Evolutionary conservation across 92 coral and sea anemone genomes (phyloP).

Genomic region (Paramuricea clavata): DNA sequence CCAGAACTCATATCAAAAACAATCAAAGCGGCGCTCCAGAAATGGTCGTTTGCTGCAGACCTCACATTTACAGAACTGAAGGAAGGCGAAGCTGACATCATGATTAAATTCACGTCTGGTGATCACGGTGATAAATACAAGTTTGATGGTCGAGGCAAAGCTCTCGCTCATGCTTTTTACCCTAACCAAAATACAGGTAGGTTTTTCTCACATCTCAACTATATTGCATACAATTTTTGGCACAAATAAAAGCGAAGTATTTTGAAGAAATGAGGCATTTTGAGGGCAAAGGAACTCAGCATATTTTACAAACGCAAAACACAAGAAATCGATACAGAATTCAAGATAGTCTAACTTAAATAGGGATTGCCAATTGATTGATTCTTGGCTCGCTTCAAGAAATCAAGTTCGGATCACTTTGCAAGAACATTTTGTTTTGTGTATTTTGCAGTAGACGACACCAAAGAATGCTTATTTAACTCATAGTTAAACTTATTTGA

Average conservation of each 20-base stretch:
- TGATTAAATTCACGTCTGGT: constrained; percentile 66
- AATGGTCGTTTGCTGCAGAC: constrained; percentile 71
- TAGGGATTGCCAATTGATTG: too few species aligned
- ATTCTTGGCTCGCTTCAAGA: too few species aligned
- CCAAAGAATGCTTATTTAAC: too few species aligned
- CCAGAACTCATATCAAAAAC: constrained; percentile 54
- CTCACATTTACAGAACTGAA: constrained; percentile 54
- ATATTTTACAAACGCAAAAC: too few species aligned
- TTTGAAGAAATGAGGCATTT: constrained; percentile 2
- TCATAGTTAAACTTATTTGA: too few species aligned
- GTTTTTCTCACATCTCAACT: not conserved
- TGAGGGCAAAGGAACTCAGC: too few species aligned
- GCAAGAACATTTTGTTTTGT: too few species aligned
- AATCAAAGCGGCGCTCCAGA: constrained; percentile 69
- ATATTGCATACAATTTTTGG: not conserved
- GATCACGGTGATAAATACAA: constrained; percentile 72
- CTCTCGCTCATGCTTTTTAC: constrained; percentile 89
- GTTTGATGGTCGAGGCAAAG: constrained; percentile 79
- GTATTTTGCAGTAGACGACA: too few species aligned
- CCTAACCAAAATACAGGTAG: constrained; percentile 77
- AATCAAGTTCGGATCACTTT: too few species aligned
- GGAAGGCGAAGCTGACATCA: constrained; percentile 75
- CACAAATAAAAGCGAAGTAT: not conserved
- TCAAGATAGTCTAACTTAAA: too few species aligned
- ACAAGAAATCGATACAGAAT: too few species aligned